Evolutionary conservation across 2,797 vertebrate genomes (phyloP), one percentile per base, ranked within the genome.

Genomic region (Alexandromys oeconomus): DNA sequence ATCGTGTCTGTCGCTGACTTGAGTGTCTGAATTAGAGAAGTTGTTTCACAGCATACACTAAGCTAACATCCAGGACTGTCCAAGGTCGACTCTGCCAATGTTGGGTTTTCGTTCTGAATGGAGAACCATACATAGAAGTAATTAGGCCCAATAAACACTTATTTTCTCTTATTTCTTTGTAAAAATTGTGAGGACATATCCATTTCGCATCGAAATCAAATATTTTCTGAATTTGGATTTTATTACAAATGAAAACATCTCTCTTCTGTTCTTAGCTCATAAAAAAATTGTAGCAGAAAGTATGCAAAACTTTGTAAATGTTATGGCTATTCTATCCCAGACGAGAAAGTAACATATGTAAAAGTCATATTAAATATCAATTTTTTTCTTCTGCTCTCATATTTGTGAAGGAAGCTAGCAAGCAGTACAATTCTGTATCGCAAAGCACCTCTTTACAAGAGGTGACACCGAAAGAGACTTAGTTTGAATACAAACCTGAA

Each of bases 91-190:
- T 67, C 13, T 21, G 2, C 17, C 10, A 5, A 81, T 81, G 25
- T 13, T 12, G 17, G 23, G 13, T 73, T 88, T 15, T 34, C 29
- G 25, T 86, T 89, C 48, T 79, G 4, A 74, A 1, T 51, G 17
- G 48, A 67, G 57, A n/a, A 80, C 1, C 61, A 29, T 2, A 6
- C 29, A 46, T 63, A 59, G 57, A 94, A 87, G 11, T 59, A 84
- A 21, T 48, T 73, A 87, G n/a, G 25, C 27, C 88, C 29, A 46
- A 94, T 43, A 31, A 93, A 34, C 25, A 61, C 40, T 84, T 85
- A 51, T 86, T 93, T 96, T 90, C 40, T 59, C 0, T 61, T 65
- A n/a, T 93, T 87, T 87, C 40, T 88, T 93, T 65, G 31, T 78
- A 48, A 29, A 9, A 84, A 69, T 37, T 82, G 29, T 71, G 29